These are phyloP conservation scores for Tipula helvola DNA, from an alignment of 2,888 invertebrate species.

Conservation along the genomic window DNA sequence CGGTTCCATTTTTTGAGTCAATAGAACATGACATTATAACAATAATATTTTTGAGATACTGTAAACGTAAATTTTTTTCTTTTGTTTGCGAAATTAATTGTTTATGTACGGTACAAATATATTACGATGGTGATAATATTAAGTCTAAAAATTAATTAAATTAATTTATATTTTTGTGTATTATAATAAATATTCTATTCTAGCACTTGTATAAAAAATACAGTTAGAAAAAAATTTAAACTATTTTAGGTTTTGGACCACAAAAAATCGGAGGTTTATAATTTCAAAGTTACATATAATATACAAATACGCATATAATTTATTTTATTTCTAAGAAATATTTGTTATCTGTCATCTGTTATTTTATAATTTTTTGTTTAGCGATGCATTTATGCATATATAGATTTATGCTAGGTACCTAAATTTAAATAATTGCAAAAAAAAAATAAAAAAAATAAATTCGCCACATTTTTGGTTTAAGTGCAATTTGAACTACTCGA, in stretches of 20 bases:
- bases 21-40: neutral
- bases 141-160: neutral
- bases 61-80: neutral
- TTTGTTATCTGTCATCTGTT: neutral
- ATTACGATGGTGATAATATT: neutral
- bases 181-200: neutral
- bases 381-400: neutral
- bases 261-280: slow-evolving; percentile 9
- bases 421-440: neutral
- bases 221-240: neutral
- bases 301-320: neutral
- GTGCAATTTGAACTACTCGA: slow-evolving; percentile 6
- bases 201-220: neutral
- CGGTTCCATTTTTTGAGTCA: neutral
- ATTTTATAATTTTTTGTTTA: neutral
- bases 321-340: neutral
- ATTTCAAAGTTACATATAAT: neutral
- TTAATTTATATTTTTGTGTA: neutral
- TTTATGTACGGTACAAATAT: neutral
- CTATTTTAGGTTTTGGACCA: neutral
- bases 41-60: neutral
- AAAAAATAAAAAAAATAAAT: neutral
- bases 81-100: neutral
- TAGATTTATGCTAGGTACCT: neutral
- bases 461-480: neutral